These are phyloP conservation scores for Orthonyx spaldingii DNA, from an alignment of 2,113 vertebrate genomes.

Conservation along the genomic window DNA sequence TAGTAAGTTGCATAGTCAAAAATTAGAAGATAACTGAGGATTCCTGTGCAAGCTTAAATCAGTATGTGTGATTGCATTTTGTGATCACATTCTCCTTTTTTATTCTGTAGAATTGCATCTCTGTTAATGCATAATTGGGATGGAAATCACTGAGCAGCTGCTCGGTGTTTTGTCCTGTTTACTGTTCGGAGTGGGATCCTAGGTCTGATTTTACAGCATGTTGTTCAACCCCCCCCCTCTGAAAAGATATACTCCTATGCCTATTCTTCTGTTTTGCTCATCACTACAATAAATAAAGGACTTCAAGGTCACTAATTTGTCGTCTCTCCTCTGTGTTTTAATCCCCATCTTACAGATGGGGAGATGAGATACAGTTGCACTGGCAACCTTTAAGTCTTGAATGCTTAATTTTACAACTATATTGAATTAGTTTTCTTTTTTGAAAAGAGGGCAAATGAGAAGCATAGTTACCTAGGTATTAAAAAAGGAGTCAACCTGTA, in stretches of 20 bases:
- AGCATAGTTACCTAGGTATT: background rate
- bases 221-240: background rate
- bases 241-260: background rate
- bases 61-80: background rate
- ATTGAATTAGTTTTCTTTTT: background rate
- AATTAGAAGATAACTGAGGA: background rate
- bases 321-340: background rate
- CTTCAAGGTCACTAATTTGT: background rate
- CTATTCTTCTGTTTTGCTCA: background rate
- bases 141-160: background rate
- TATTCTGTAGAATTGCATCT: background rate
- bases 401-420: background rate
- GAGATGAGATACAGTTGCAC: background rate
- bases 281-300: background rate
- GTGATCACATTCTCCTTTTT: background rate
- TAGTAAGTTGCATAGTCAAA: background rate
- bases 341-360: background rate
- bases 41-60: background rate
- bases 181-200: background rate
- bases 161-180: background rate
- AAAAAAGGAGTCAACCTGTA: background rate
- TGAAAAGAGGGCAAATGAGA: background rate
- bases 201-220: background rate
- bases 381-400: background rate
- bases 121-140: background rate